Conservation (phyloP, 2,888 invertebrate genomes). For the Cremastobaeus sp. region DNA sequence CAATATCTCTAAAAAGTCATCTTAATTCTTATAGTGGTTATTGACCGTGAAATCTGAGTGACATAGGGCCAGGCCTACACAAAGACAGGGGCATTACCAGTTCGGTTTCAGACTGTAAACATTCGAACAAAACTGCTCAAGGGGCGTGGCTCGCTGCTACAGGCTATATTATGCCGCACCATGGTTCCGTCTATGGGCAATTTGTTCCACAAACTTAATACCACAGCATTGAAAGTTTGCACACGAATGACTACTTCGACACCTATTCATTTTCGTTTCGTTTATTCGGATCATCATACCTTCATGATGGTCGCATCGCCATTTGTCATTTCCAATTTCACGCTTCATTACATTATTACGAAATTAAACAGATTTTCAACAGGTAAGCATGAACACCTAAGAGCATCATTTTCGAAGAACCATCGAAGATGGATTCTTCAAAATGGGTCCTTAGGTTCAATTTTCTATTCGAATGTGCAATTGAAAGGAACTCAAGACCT, state of each 20-base stretch:
- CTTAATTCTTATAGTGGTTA: slow-evolving; percentile 24
- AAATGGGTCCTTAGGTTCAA: too few relatives aligned
- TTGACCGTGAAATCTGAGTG: slow-evolving; percentile 47
- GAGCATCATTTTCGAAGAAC: slow-evolving; percentile 22
- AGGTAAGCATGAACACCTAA: slow-evolving; percentile 13
- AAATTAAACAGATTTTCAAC: slow-evolving; percentile 42
- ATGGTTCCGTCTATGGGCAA: slow-evolving; percentile 19
- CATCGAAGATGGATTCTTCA: neutral
- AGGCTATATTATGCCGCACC: slow-evolving; percentile 36
- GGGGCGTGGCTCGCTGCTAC: slow-evolving; percentile 45
- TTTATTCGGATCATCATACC: slow-evolving; percentile 10
- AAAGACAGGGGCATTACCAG: slow-evolving; percentile 22
- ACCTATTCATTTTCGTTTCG: slow-evolving; percentile 9
- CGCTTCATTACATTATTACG: slow-evolving; percentile 35
- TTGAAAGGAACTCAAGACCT: too few relatives aligned
- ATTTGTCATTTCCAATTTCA: slow-evolving; percentile 31
- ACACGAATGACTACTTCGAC: slow-evolving; percentile 31
- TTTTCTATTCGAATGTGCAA: too few relatives aligned
- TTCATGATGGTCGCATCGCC: slow-evolving; percentile 15
- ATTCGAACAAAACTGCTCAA: slow-evolving; percentile 42
- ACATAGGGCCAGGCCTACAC: slow-evolving; percentile 28
- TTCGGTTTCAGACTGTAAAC: slow-evolving; percentile 45
- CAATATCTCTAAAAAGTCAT: slow-evolving; percentile 31
- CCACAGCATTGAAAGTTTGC: slow-evolving; percentile 32
- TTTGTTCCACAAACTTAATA: slow-evolving; percentile 21